Evolutionary conservation across 1,140 invertebrate genomes (phyloP), one percentile per base, ranked within the genome.

Genomic region (Brachionus manjavacas): DNA sequence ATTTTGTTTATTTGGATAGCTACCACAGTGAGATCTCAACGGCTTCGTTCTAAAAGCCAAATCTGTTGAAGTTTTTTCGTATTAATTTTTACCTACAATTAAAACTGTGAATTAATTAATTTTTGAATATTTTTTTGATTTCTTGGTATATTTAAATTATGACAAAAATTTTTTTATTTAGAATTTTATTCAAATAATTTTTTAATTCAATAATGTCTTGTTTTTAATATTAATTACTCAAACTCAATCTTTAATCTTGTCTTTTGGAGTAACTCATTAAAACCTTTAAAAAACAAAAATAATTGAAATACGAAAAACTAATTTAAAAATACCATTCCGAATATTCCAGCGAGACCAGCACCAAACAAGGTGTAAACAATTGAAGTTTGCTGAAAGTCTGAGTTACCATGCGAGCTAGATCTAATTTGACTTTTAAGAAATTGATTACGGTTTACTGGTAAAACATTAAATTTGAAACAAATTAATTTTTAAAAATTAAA

Each of bases 321-420:
- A 7, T 52, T 6, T 52, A 52, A 52, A 16, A 16, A 52, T 60
- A 60, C 52, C 52, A 60, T 60, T 41, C 35, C 35, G n/a, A 72
- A 4, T 6, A 72, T 72, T 14, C 68, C 68, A 20, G 68, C 35
- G 7, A 72, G 8, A 72, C 31, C 31, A 20, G 68, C 68, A 8
- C 68, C 68, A 16, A 72, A 72, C 68, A 72, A 20, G 3, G 68
- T 72, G 9, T 72, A 72, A 39, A 72, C 16, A 20, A 72, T 72
- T 72, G 68, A 72, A 39, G 28, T 39, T 72, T 39, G 8, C 35
- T 72, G 68, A 72, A 72, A 72, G n/a, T 72, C 39, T 23, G 68
- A 43, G 16, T 72, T 72, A 41, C 68, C 68, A 16, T 72, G 68
- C n/a, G 68, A 72, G 41, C 68, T 41, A 16, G 20, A 41, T 72